Evolutionary conservation across 1,140 invertebrate species (phyloP).

Genomic region (Teleopsis dalmanni): DNA sequence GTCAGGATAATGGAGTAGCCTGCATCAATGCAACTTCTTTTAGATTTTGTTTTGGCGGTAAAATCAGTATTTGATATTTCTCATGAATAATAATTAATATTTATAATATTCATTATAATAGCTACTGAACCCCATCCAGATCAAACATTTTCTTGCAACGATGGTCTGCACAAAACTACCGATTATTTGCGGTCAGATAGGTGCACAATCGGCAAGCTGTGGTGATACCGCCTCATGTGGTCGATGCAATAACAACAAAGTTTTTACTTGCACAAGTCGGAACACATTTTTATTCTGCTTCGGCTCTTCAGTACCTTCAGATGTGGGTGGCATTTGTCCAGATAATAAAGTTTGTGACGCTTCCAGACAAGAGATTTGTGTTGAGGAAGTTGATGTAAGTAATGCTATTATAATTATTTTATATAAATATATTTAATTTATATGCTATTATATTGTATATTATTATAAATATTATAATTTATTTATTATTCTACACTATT

Average conservation of each 20-base stretch:
- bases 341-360: slow-evolving; percentile 11
- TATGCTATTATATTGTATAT: too few relatives aligned
- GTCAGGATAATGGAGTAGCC: slow-evolving; percentile 32
- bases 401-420: too few relatives aligned
- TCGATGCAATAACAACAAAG: slow-evolving; percentile 23
- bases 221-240: slow-evolving; percentile 35
- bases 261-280: slow-evolving; percentile 32
- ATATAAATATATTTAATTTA: too few relatives aligned
- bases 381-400: slow-evolving; percentile 6
- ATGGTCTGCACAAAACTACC: slow-evolving; percentile 36
- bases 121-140: slow-evolving; percentile 10
- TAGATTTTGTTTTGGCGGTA: slow-evolving; percentile 29
- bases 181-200: slow-evolving; percentile 34
- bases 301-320: slow-evolving; percentile 22
- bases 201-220: slow-evolving; percentile 25
- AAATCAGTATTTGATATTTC: not conserved
- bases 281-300: slow-evolving; percentile 36
- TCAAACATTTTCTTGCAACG: slow-evolving; percentile 28
- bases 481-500: slow-evolving; percentile 3
- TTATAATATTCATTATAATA: not conserved
- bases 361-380: slow-evolving; percentile 8
- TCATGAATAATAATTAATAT: not conserved
- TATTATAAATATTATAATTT: slow-evolving; percentile 1
- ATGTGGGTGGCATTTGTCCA: slow-evolving; percentile 18
- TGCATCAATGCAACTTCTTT: slow-evolving; percentile 34